A percentile compares a stretch with the other conserved stretches of the same genome.
phyloP scores from a whole-genome alignment of 2,888 invertebrate genomes.

The Pocota personata region DNA sequence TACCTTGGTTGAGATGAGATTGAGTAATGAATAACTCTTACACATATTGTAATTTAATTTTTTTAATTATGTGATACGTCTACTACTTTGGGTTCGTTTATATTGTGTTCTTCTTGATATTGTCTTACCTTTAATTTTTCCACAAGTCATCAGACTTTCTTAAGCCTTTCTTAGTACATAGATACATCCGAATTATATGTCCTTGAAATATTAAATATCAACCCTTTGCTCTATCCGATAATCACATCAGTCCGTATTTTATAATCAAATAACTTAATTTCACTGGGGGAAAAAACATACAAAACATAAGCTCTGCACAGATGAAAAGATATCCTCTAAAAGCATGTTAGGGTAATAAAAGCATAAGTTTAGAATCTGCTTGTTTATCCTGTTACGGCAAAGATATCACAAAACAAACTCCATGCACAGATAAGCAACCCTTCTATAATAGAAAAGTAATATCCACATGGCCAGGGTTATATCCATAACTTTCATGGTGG shows the following conservation, averaged over 20 bases:
- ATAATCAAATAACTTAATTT: background rate
- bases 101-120: too few relatives aligned
- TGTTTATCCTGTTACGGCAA: background rate
- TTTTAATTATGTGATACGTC: too few relatives aligned
- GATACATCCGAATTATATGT: too few relatives aligned
- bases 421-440: slow-evolving; percentile 11
- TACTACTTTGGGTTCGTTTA: too few relatives aligned
- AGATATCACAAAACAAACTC: background rate
- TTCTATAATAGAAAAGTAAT: slow-evolving; percentile 21
- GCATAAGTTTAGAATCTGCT: slow-evolving; percentile 1
- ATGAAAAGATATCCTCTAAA: background rate
- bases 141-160: too few relatives aligned
- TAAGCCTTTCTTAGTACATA: too few relatives aligned
- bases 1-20: background rate
- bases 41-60: background rate
- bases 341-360: background rate
- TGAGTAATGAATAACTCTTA: background rate
- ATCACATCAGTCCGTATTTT: background rate
- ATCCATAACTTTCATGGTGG: slow-evolving; percentile 63
- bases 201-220: too few relatives aligned
- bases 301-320: background rate
- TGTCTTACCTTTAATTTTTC: too few relatives aligned
- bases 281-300: background rate
- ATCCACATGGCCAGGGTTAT: slow-evolving; percentile 59
- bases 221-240: too few relatives aligned